These are phyloP conservation scores for Saturnia japonica DNA, from an alignment of 2,888 invertebrate species.

Conservation along the genomic window DNA sequence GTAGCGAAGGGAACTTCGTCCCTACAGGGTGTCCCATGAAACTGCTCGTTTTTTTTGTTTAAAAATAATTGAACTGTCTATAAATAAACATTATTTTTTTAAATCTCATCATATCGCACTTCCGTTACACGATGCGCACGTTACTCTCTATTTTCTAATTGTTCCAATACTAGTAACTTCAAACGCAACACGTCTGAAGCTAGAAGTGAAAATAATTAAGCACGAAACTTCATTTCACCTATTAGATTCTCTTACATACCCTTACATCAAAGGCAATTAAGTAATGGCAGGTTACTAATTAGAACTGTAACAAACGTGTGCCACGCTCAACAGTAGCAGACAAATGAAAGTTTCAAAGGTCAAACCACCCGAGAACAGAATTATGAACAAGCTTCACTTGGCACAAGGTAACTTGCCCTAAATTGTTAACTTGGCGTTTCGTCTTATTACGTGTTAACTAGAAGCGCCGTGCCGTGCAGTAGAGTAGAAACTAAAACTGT, in stretches of 20 bases:
- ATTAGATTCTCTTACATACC: constrained; percentile 27
- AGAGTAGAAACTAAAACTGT: background rate
- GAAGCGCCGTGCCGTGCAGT: background rate
- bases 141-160: too few relatives aligned
- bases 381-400: constrained; percentile 30
- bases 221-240: constrained; percentile 31
- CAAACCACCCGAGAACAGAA: constrained; percentile 32
- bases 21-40: too few relatives aligned
- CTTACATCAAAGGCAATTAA: constrained; percentile 32
- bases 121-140: too few relatives aligned
- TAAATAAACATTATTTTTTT: too few relatives aligned
- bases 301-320: constrained; percentile 35
- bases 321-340: constrained; percentile 39
- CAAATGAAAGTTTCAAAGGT: constrained; percentile 36
- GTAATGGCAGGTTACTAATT: constrained; percentile 36
- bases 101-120: too few relatives aligned
- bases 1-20: too few relatives aligned
- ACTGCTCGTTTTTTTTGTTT: too few relatives aligned
- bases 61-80: too few relatives aligned
- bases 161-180: too few relatives aligned
- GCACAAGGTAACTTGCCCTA: constrained; percentile 19
- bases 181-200: too few relatives aligned
- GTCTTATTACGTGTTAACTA: constrained; percentile 20
- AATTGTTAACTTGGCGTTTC: constrained; percentile 20
- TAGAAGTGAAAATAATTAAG: too few relatives aligned